Evolutionary conservation across 2,113 vertebrate genomes (phyloP).

Genomic region (Todiramphus chloris): DNA sequence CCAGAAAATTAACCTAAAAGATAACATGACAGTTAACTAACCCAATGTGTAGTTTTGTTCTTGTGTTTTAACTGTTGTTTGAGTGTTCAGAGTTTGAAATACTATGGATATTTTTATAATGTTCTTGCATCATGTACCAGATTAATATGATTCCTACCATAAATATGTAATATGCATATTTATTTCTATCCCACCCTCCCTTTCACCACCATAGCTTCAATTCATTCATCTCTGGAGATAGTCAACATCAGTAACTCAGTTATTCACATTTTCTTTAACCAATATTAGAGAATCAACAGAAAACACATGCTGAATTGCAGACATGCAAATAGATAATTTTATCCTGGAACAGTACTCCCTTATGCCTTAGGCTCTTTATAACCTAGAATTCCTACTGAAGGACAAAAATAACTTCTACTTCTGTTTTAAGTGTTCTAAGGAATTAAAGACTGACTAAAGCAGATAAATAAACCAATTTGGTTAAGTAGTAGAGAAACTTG

Average conservation of each 20-base stretch:
- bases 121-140: not conserved
- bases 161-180: not conserved
- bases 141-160: not conserved
- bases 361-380: not conserved
- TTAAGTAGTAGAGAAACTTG: not conserved
- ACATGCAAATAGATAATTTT: not conserved
- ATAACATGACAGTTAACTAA: not conserved
- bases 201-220: not conserved
- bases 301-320: not conserved
- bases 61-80: not conserved
- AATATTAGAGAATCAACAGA: not conserved
- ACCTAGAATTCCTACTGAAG: not conserved
- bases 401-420: not conserved
- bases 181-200: not conserved
- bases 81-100: not conserved
- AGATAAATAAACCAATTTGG: not conserved
- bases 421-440: not conserved
- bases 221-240: not conserved
- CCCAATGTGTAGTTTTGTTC: not conserved
- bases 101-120: not conserved
- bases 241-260: not conserved
- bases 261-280: slow-evolving; percentile 5
- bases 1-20: not conserved
- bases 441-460: not conserved
- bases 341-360: not conserved